Percentiles rank a stretch among this genome's conserved stretches.
Evolutionary conservation across 2,797 vertebrate species (phyloP).

Genomic region (Heteromormyrus szaboi): DNA sequence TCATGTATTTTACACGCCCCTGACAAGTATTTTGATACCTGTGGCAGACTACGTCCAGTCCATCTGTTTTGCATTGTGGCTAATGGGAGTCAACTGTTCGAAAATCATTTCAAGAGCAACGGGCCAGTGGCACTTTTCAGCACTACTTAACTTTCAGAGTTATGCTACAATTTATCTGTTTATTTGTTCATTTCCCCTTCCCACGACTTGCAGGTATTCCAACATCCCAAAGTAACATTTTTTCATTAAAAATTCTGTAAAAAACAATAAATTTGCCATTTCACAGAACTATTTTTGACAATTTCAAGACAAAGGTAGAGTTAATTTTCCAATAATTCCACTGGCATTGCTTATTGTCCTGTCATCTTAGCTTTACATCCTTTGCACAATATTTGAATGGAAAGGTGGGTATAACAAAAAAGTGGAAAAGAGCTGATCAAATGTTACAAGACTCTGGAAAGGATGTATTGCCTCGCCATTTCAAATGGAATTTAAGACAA

Average conservation of each 20-base stretch:
- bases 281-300: not conserved
- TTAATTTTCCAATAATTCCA: not conserved
- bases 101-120: not conserved
- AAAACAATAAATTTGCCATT: not conserved
- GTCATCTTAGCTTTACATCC: not conserved
- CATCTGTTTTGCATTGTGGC: slow-evolving; percentile 14
- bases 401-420: not conserved
- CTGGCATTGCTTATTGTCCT: not conserved
- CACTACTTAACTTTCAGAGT: not conserved
- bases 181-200: not conserved
- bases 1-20: slow-evolving; percentile 9
- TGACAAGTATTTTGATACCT: slow-evolving; percentile 14
- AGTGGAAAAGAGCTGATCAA: not conserved
- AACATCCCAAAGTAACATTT: not conserved
- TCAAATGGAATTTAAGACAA: not conserved
- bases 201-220: not conserved
- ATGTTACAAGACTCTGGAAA: not conserved
- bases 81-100: not conserved
- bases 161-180: not conserved
- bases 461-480: not conserved
- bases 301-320: not conserved
- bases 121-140: not conserved
- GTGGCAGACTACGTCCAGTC: not conserved
- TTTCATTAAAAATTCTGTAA: not conserved
- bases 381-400: not conserved